Percentiles rank a stretch among this genome's conserved stretches.
phyloP scores from a whole-genome alignment of 2,888 invertebrate genomes.

The Polydrusus pterygomalis region DNA sequence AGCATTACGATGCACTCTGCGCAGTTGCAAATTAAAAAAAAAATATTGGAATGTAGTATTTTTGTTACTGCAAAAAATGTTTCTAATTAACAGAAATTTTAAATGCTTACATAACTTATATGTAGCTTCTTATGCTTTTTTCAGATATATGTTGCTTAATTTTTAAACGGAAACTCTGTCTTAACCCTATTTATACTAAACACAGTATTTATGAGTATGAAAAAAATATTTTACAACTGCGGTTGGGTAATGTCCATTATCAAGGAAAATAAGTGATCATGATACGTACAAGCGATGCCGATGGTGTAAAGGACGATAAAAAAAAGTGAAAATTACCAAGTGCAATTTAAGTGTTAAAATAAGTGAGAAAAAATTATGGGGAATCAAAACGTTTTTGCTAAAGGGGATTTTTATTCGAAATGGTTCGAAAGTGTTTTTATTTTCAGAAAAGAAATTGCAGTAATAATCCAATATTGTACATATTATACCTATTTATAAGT shows the following conservation, averaged over 20 bases:
- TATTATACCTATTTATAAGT: background rate
- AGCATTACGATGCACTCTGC: too few species aligned
- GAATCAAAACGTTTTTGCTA: background rate
- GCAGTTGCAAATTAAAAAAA: too few species aligned
- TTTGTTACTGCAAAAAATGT: too few species aligned
- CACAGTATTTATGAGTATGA: background rate
- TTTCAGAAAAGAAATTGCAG: background rate
- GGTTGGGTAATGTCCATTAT: background rate
- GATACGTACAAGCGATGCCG: slow-evolving; percentile 23
- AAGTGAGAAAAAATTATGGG: background rate
- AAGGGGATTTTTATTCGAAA: slow-evolving; percentile 21
- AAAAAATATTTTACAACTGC: background rate
- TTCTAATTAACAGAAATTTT: too few species aligned
- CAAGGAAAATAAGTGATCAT: slow-evolving; percentile 22
- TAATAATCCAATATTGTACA: background rate
- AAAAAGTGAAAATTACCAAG: slow-evolving; percentile 5
- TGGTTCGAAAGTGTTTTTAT: background rate
- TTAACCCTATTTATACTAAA: background rate
- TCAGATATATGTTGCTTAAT: too few species aligned
- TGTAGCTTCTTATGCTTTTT: too few species aligned
- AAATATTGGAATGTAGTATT: too few species aligned
- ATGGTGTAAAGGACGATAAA: slow-evolving; percentile 10
- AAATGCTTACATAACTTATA: too few species aligned
- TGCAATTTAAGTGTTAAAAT: slow-evolving; percentile 13
- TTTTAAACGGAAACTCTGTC: too few species aligned